A percentile compares a stretch with the other conserved stretches of the same genome.
phyloP scores from a whole-genome alignment of 2,797 vertebrate genomes.

The Crocodylus rhombifer region DNA sequence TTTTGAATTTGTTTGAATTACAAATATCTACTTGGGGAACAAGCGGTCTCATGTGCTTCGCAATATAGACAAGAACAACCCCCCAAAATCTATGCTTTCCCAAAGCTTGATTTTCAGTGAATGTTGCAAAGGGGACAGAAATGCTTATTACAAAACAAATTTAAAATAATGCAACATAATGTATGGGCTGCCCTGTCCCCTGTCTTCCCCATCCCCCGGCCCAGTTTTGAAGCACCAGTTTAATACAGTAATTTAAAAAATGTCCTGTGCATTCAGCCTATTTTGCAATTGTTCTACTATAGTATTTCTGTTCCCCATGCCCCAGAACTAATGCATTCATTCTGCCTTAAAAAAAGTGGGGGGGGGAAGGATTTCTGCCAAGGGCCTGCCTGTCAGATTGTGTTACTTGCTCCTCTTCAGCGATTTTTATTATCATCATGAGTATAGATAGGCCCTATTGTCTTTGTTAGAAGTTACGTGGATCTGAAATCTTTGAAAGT shows the following conservation, averaged over 20 bases:
- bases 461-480: background rate
- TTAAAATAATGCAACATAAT: constrained; percentile 37
- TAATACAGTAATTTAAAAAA: background rate
- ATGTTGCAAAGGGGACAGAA: constrained; percentile 45
- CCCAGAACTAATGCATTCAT: background rate
- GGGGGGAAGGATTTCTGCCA: background rate
- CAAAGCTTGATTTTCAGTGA: constrained; percentile 37
- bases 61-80: constrained; percentile 63
- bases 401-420: background rate
- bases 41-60: constrained; percentile 43
- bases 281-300: background rate
- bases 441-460: background rate
- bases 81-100: constrained; percentile 33
- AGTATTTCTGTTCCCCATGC: background rate
- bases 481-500: background rate
- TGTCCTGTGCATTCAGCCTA: background rate
- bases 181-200: background rate
- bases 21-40: constrained; percentile 48
- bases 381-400: background rate
- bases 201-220: background rate
- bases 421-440: background rate
- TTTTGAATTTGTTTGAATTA: constrained; percentile 77
- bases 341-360: background rate
- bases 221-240: background rate
- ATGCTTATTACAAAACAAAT: constrained; percentile 27